A percentile compares a stretch with the other conserved stretches of the same genome.
phyloP scores from a whole-genome alignment of 2,113 vertebrate genomes.

The Heliornis fulica region DNA sequence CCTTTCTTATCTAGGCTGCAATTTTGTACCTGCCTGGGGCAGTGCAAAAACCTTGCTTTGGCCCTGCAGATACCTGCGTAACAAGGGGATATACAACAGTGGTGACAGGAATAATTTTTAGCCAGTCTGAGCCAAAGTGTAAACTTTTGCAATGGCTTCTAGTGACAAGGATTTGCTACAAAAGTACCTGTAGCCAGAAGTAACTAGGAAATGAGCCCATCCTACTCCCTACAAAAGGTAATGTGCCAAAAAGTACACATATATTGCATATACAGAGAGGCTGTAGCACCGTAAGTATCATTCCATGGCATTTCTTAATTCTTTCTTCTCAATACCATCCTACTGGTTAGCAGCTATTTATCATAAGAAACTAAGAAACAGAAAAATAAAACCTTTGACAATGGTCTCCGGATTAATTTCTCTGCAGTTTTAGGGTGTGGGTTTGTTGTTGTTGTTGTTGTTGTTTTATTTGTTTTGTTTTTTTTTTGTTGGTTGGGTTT shows the following conservation, averaged over 20 bases:
- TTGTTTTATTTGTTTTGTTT: too few species aligned
- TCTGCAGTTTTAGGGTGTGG: too few species aligned
- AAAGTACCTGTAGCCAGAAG: neutral
- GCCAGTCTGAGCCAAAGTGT: neutral
- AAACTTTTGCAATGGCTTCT: neutral
- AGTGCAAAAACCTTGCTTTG: neutral
- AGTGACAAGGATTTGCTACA: neutral
- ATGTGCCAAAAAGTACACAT: neutral
- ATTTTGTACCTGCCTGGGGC: slow-evolving; percentile 17
- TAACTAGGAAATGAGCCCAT: neutral
- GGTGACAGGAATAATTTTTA: neutral
- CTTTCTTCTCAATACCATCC: neutral
- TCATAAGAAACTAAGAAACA: neutral
- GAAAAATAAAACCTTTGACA: neutral
- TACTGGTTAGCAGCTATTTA: neutral
- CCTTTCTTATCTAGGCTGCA: neutral
- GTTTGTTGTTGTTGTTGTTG: too few species aligned
- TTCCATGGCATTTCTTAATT: neutral
- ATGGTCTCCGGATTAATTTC: neutral
- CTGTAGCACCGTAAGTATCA: neutral
- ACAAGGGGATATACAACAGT: neutral
- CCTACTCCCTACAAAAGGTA: neutral
- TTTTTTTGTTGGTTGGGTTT: neutral
- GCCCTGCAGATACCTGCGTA: neutral
- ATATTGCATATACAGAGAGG: neutral